phyloP scores from a whole-genome alignment of 37 sponge, comb jelly and placozoan genomes.

The Ephydatia muelleri region DNA sequence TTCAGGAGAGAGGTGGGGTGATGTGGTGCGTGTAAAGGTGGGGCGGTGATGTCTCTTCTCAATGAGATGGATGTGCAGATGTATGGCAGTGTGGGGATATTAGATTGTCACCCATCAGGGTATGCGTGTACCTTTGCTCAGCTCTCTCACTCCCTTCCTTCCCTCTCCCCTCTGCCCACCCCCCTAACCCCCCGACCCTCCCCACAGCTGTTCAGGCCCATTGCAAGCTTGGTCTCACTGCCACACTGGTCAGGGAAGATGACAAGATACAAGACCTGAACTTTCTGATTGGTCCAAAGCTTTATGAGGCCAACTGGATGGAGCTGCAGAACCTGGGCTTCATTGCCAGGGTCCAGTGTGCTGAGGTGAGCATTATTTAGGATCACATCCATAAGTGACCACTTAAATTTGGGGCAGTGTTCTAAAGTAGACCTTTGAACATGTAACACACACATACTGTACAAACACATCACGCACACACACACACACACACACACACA shows the following conservation, averaged over 20 bases:
- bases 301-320: conserved; percentile 99
- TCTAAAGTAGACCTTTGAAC: no score
- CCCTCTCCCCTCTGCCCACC: background rate
- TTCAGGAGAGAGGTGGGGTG: no score
- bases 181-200: background rate
- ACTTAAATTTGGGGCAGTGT: no score
- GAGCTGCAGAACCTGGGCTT: conserved; percentile 91
- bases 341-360: conserved; percentile 98
- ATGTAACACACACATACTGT: background rate
- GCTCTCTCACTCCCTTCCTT: background rate
- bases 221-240: conserved; percentile 97
- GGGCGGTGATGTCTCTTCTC: no score
- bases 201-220: conserved; percentile 91
- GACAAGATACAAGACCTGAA: conserved; percentile 97
- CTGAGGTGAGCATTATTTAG: conserved; percentile 91
- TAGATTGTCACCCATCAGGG: no score
- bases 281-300: conserved; percentile 97
- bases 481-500: background rate
- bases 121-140: no score
- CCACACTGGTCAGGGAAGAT: conserved; percentile 98
- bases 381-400: background rate
- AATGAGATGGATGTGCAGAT: no score
- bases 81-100: no score
- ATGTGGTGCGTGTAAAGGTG: no score
- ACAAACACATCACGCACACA: background rate